Base-by-base conservation (phyloP, 2,113 vertebrate genomes). In the Trogon melanurus region DNA sequence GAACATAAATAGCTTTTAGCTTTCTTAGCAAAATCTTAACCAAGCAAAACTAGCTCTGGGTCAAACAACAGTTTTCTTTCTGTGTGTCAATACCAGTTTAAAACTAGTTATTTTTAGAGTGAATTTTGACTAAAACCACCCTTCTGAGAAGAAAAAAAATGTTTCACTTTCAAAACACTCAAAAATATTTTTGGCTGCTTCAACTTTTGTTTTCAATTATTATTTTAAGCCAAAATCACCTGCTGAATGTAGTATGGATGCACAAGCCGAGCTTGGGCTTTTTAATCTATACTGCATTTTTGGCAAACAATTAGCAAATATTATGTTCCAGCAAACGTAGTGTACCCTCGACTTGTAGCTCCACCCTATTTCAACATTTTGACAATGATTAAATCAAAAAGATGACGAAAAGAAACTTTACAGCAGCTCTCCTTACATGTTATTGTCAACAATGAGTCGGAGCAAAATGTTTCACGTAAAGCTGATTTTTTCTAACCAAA, bases 401-500 rank as follows among this genome's bases (percentile, higher is more conserved):
- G 3, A 71, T 32, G 19, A 74, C 13, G 18, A 62, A 85, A 85
- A 91, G 18, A 70, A 78, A 88, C 54, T 64, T 60, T 13, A 47
- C 38, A 79, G 61, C 47, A 91, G 72, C 36, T 75, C 72, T 74
- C 79, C 64, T 60, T 93, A 66, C 54, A n/a, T 83, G 51, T 57
- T 81, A 80, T 66, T 92, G 79, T 79, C 76, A 94, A 79, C 56
- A 79, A 8, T 70, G 70, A 94, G 29, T 36, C 0, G 2, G 32
- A 95, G 54, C 89, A 29, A 96, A 93, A 58, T 79, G 70, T 81
- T 96, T 94, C 19, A 95, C 0, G 0, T 72, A 82, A 75, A 92
- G 92, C 57, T 86, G 57, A 67, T 64, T 85, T 86, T 81, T 71
- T 92, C 95, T 64, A 88, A 94, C n/a, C 50, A 94, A 94, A 97